These are phyloP conservation scores for Gadus chalcogrammus DNA, from an alignment of 2,113 vertebrate species.

Conservation along the genomic window DNA sequence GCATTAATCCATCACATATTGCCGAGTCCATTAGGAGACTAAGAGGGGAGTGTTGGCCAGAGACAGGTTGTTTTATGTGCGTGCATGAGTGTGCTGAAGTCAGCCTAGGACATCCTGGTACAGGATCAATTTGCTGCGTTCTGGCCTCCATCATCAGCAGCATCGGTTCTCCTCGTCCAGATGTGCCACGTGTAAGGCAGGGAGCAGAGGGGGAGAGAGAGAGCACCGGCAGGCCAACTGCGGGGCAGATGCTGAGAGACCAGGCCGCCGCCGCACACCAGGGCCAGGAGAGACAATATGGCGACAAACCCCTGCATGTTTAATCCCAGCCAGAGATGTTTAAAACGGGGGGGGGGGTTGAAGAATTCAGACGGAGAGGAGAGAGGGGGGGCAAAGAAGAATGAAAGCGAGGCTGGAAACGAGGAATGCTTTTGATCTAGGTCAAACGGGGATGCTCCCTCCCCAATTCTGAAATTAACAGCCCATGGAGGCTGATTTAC, in stretches of 20 bases:
- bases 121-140: slow-evolving; percentile 48
- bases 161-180: slow-evolving; percentile 72
- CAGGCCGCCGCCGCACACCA: slow-evolving; percentile 20
- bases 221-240: slow-evolving; percentile 52
- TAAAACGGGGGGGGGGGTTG: slow-evolving; percentile 15
- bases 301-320: slow-evolving; percentile 47
- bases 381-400: not conserved
- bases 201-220: slow-evolving; percentile 38
- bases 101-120: slow-evolving; percentile 49
- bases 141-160: slow-evolving; percentile 41
- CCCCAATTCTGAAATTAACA: slow-evolving; percentile 19
- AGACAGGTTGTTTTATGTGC: not conserved
- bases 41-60: not conserved
- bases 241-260: slow-evolving; percentile 66
- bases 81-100: slow-evolving; percentile 11
- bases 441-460: slow-evolving; percentile 26
- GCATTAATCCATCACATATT: too few species aligned
- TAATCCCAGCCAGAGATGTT: slow-evolving; percentile 41
- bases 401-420: slow-evolving; percentile 10
- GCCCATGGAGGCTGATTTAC: slow-evolving; percentile 32
- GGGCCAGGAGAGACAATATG: slow-evolving; percentile 48
- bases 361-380: slow-evolving; percentile 8
- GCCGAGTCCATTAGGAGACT: too few species aligned
- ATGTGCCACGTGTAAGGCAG: slow-evolving; percentile 75
- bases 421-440: slow-evolving; percentile 43